A percentile compares a stretch with the other conserved stretches of the same genome.
Conservation (phyloP, 1,140 invertebrate genomes). For the Nasonia giraulti region DNA sequence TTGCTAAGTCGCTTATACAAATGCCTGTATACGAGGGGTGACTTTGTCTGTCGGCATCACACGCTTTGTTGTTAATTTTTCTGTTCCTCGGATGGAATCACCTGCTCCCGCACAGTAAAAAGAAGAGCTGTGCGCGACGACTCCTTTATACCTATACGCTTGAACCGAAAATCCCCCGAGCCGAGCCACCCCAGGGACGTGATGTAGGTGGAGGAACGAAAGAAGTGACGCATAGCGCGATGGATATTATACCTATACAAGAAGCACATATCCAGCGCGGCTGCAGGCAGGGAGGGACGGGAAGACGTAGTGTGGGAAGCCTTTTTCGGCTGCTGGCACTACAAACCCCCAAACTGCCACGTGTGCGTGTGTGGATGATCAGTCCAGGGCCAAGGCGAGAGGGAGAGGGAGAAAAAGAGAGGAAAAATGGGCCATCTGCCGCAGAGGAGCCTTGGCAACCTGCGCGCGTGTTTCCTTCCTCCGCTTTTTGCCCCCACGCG, state of each 20-base stretch:
- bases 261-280: not conserved
- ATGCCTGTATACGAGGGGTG: not conserved
- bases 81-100: too few relatives aligned
- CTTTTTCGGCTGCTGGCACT: conserved; percentile 4
- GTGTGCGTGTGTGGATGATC: not conserved
- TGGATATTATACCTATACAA: not conserved
- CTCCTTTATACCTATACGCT: too few relatives aligned
- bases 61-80: not conserved
- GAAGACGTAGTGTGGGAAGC: conserved; percentile 41
- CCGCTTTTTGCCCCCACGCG: not conserved
- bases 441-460: conserved; percentile 9
- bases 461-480: not conserved
- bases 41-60: too few relatives aligned
- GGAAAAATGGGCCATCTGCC: not conserved
- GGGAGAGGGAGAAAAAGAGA: not conserved
- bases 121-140: too few relatives aligned
- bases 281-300: not conserved
- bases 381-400: not conserved
- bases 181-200: not conserved
- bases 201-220: not conserved
- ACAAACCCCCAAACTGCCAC: not conserved
- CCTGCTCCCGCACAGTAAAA: too few relatives aligned
- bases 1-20: not conserved
- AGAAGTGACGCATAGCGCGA: not conserved
- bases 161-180: not conserved